Base-by-base conservation (phyloP, 2,797 vertebrate genomes). In the Bucorvus abyssinicus region DNA sequence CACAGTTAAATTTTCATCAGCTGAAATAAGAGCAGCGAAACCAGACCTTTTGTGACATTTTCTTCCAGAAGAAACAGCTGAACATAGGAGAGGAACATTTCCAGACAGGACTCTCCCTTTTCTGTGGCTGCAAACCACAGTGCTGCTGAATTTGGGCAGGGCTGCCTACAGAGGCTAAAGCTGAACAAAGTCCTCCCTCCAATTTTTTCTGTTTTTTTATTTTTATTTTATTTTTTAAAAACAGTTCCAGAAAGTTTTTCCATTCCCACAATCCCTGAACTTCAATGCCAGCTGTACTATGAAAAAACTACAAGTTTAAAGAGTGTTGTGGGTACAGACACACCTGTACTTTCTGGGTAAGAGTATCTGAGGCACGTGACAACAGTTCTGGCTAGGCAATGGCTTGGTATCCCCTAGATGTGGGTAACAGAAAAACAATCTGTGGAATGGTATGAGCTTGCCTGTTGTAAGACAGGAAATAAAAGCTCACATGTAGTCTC, bases 281-380 rank as follows among this genome's bases (percentile, higher is more conserved):
- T 75, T 70, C 61, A 76, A 19, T 82, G 9, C 3, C 10, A 59
- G 12, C 16, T 73, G 8, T 74, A 15, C 55, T 67, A 20, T 32
- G 23, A 83, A 87, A 70, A 13, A 83, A 12, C 13, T 36, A 15
- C 22, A 80, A 64, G 26, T 45, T 65, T 17, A 63, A 84, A 64
- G 22, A 69, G 2, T 11, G 4, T 17, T 76, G n/a, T 30, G 4
- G 14, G 6, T 61, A 64, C 17, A 64, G 34, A 59, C 30, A 38
- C 16, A 61, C 10, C 34, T 22, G 7, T 71, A 12, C 10, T 20
- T 87, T 83, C 6, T 1, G 0, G 1, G 0, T n/a, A 38, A 57
- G 4, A 14, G 14, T 40, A 67, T 68, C 22, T 4, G 12, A 80
- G 36, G 12, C 30, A 67, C 0, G 2, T 1, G 7, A 17, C 26